Evolutionary conservation across 2,797 vertebrate species (phyloP).

Genomic region (Sebastes vulpes): DNA sequence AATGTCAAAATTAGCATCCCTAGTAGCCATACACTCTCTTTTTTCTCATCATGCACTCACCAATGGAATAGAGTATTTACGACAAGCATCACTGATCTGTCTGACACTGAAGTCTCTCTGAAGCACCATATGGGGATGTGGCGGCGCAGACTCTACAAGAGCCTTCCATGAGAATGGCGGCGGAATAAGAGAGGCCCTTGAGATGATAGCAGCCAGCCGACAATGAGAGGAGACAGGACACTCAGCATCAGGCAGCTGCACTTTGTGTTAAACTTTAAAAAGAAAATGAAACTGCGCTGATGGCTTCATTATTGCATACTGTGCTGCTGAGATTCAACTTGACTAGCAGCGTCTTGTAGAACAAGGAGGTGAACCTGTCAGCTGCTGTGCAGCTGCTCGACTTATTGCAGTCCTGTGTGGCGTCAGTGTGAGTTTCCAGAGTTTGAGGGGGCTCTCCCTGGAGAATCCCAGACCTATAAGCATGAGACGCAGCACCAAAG

Average conservation of each 20-base stretch:
- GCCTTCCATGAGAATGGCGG: not conserved
- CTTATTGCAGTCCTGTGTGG: not conserved
- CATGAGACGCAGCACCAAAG: not conserved
- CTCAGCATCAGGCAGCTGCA: slow-evolving; percentile 3
- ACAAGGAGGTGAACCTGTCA: not conserved
- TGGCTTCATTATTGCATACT: not conserved
- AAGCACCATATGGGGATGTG: not conserved
- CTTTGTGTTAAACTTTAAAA: not conserved
- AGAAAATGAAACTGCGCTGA: not conserved
- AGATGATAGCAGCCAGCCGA: slow-evolving; percentile 12
- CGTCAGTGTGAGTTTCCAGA: not conserved
- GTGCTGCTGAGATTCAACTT: slow-evolving; percentile 12
- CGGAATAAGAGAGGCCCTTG: slow-evolving; percentile 2
- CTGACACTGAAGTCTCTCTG: not conserved
- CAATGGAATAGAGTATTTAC: not conserved
- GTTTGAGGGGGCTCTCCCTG: not conserved
- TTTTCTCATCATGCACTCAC: not conserved
- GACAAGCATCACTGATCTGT: not conserved
- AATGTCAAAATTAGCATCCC: too few species aligned
- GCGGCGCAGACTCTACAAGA: not conserved
- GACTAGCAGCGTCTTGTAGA: not conserved
- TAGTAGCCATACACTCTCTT: not conserved
- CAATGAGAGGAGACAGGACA: slow-evolving; percentile 12
- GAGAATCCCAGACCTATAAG: not conserved
- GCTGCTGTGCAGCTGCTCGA: not conserved